Evolutionary conservation across 2,797 vertebrate species (phyloP), one percentile per base, ranked within the genome.

Genomic region (Betta splendens): DNA sequence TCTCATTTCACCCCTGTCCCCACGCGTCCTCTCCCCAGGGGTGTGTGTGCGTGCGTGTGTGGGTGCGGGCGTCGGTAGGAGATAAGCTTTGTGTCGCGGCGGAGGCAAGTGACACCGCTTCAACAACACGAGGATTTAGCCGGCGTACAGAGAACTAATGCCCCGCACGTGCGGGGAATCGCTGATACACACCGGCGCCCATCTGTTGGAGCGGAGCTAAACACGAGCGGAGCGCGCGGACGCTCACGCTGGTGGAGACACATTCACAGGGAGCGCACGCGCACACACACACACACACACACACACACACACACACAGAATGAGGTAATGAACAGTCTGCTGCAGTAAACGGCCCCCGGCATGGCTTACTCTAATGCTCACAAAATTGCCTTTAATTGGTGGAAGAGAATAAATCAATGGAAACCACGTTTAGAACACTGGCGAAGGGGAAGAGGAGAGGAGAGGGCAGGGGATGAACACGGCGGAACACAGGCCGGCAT

Each of bases 321-420:
- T 58, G 33, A 79, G 66, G 79, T 78, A 84, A 81, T 77, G 66
- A 85, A 80, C 70, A 77, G 72, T 50, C 65, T 58, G 64, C 79
- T 21, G 59, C 67, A 72, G 76, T 72, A 77, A 69, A 76, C 20
- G 55, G 63, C 78, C 79, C 68, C 59, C 32, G 40, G 81, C 75
- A 69, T 78, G 73, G 69, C 67, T 87, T 73, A 78, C 70, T 81
- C 64, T 81, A 87, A 86, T 77, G 75, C 82, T 83, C 72, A 72
- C 78, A 82, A 80, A 89, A 88, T 83, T 65, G 81, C 77, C 86
- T 87, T 88, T 90, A 89, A 91, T 89, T 90, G 85, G 77, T 77
- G 75, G 62, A 78, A 51, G 69, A 67, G 72, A 81, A 81, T 77
- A 81, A 86, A 89, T 89, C 81, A 86, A 85, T 86, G 81, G 65